Evolutionary conservation across 2,797 vertebrate genomes (phyloP).

Genomic region (Sarcophilus harrisii): DNA sequence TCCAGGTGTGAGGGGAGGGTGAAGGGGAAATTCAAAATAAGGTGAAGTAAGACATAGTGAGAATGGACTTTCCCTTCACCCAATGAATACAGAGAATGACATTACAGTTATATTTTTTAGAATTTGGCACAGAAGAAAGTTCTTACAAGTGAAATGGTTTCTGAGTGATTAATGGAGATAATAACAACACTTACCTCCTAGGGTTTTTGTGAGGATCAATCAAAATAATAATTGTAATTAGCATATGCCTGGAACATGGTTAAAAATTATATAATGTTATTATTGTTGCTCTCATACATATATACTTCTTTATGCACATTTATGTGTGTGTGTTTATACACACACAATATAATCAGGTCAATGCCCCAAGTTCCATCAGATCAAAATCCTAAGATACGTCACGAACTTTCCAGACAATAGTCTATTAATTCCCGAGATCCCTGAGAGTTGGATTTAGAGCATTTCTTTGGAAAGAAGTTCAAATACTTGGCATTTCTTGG

Average conservation of each 20-base stretch:
- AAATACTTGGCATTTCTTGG: background rate
- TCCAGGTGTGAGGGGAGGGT: background rate
- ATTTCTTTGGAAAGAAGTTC: background rate
- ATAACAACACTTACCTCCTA: background rate
- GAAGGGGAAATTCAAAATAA: background rate
- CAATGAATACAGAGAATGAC: background rate
- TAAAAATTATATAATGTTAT: background rate
- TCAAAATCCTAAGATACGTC: background rate
- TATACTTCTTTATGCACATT: background rate
- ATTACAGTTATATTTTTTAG: background rate
- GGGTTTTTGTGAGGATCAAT: background rate
- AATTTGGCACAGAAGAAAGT: background rate
- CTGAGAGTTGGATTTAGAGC: background rate
- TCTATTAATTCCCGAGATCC: background rate
- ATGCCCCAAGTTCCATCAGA: background rate
- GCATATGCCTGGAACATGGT: background rate
- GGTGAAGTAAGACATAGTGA: background rate
- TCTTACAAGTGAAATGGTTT: background rate
- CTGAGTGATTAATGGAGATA: background rate
- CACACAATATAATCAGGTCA: background rate
- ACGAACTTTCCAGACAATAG: background rate
- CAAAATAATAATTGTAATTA: background rate
- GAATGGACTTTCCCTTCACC: background rate
- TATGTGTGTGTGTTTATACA: background rate
- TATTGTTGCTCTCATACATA: background rate